Percentiles rank a stretch among this genome's conserved stretches.
phyloP scores from a whole-genome alignment of 2,888 invertebrate genomes.

The Dromius quadrimaculatus region DNA sequence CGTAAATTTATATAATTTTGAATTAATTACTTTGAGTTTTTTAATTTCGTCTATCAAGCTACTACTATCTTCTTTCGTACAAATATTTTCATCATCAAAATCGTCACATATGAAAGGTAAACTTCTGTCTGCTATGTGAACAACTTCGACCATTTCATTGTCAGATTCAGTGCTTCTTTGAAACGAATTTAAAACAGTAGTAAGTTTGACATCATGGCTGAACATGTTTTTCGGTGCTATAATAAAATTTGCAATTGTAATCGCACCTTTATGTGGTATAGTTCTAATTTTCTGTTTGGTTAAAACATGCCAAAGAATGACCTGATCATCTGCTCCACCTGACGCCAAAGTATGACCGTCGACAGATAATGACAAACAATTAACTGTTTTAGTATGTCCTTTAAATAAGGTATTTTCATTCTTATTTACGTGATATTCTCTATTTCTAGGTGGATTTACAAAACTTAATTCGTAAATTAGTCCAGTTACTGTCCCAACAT shows the following conservation, averaged over 20 bases:
- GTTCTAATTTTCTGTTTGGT: slow-evolving; percentile 81
- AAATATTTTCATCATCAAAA: slow-evolving; percentile 57
- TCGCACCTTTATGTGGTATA: slow-evolving; percentile 78
- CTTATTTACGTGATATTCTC: slow-evolving; percentile 75
- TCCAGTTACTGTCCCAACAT: slow-evolving; percentile 81
- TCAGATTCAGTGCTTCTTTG: slow-evolving; percentile 74
- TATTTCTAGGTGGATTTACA: slow-evolving; percentile 75
- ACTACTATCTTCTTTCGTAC: slow-evolving; percentile 37
- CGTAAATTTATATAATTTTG: slow-evolving; percentile 68
- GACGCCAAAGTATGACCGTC: slow-evolving; percentile 81
- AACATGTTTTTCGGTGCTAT: slow-evolving; percentile 73
- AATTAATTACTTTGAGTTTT: slow-evolving; percentile 71
- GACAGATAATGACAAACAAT: slow-evolving; percentile 78
- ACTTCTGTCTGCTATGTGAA: slow-evolving; percentile 64
- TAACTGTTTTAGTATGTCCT: slow-evolving; percentile 79
- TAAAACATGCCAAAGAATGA: slow-evolving; percentile 84
- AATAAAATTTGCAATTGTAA: slow-evolving; percentile 79
- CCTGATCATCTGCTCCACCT: slow-evolving; percentile 79
- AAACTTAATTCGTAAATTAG: slow-evolving; percentile 77
- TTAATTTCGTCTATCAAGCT: slow-evolving; percentile 68
- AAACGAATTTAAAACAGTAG: slow-evolving; percentile 72
- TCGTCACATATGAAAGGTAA: slow-evolving; percentile 50
- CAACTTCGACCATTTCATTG: slow-evolving; percentile 67
- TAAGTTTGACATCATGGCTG: slow-evolving; percentile 71
- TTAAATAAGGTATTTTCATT: slow-evolving; percentile 68